Percentiles rank a stretch among this genome's conserved stretches.
Evolutionary conservation across 2,797 vertebrate species (phyloP).

Genomic region (Propithecus perrieri): DNA sequence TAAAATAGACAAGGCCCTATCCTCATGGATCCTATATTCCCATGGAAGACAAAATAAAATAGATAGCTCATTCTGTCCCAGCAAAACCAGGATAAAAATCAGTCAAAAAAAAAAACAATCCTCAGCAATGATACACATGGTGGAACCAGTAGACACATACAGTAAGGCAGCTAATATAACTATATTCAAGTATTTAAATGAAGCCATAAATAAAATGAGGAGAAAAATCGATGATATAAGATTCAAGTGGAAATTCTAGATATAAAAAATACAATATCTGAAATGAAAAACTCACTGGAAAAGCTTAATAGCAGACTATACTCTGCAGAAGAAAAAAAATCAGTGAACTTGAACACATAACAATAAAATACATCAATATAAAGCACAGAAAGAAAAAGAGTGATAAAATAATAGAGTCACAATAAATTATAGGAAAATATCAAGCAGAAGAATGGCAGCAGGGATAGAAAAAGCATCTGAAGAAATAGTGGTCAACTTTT

Average conservation of each 20-base stretch:
- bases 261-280: not conserved
- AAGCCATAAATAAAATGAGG: not conserved
- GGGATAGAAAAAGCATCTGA: not conserved
- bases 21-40: not conserved
- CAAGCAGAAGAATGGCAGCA: not conserved
- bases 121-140: not conserved
- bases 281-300: not conserved
- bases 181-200: not conserved
- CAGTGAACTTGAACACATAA: not conserved
- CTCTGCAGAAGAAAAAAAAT: not conserved
- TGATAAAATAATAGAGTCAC: not conserved
- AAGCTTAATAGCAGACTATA: not conserved
- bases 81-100: not conserved
- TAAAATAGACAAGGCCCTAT: not conserved
- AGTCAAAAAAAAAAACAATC: not conserved
- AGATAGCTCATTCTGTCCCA: not conserved
- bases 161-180: not conserved
- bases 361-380: not conserved
- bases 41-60: not conserved
- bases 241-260: not conserved
- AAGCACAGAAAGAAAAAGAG: not conserved
- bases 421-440: not conserved
- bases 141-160: not conserved
- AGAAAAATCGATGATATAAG: not conserved
- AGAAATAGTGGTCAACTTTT: not conserved